A percentile compares a stretch with the other conserved stretches of the same genome.
Evolutionary conservation across 2,113 vertebrate genomes (phyloP).

Genomic region (Cisticola juncidis): DNA sequence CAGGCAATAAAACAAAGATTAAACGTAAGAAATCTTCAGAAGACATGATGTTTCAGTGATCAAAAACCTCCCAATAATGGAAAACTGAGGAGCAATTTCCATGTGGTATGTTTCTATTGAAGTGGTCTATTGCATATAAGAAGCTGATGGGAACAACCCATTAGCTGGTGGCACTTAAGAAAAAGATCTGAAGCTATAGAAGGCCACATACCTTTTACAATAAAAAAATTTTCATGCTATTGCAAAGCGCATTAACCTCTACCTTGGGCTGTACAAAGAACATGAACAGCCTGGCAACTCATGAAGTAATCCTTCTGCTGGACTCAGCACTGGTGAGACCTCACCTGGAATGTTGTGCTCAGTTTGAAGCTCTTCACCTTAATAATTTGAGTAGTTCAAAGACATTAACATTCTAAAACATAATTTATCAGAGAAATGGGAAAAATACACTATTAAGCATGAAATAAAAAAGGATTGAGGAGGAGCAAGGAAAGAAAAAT

Average conservation of each 20-base stretch:
- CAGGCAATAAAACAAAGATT: not conserved
- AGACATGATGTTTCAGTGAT: not conserved
- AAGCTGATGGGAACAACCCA: not conserved
- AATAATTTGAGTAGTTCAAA: not conserved
- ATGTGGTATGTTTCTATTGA: fast-evolving
- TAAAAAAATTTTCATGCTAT: not conserved
- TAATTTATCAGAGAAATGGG: not conserved
- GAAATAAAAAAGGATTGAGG: not conserved
- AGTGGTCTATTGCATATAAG: not conserved
- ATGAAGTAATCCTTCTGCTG: not conserved
- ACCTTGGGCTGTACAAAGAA: not conserved
- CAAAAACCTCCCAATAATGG: not conserved
- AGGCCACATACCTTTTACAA: not conserved
- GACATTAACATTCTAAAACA: not conserved
- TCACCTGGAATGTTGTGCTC: not conserved
- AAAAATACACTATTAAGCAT: not conserved
- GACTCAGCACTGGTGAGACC: not conserved
- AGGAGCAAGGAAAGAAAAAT: not conserved
- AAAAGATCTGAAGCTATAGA: not conserved
- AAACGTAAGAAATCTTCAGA: not conserved
- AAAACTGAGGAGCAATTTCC: not conserved
- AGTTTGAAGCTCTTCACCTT: not conserved
- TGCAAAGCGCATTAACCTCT: not conserved
- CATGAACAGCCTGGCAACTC: not conserved
- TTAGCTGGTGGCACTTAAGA: not conserved